Conservation (phyloP, 2,113 vertebrate species). For the Eublepharis macularius region DNA sequence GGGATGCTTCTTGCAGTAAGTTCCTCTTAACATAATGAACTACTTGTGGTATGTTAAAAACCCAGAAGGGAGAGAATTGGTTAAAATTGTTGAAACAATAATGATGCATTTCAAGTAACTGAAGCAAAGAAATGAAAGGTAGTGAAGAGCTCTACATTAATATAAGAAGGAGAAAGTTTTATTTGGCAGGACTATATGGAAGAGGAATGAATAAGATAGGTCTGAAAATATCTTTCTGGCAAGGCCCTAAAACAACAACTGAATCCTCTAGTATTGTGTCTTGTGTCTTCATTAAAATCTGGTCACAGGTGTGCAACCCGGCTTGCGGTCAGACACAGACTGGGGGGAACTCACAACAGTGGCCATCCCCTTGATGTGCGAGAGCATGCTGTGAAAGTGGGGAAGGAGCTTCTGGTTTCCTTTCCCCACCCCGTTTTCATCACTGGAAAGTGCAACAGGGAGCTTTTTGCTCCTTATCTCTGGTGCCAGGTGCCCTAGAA, state of each 20-base stretch:
- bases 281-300: neutral
- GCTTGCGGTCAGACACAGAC: too few relatives aligned
- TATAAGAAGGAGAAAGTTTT: neutral
- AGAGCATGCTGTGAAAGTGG: too few relatives aligned
- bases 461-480: too few relatives aligned
- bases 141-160: neutral
- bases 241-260: neutral
- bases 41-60: neutral
- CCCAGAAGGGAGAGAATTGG: neutral
- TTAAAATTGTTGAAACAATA: neutral
- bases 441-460: too few relatives aligned
- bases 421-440: too few relatives aligned
- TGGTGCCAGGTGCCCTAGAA: too few relatives aligned
- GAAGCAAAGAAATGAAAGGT: neutral
- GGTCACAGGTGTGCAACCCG: too few relatives aligned
- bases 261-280: neutral
- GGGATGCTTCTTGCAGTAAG: slow-evolving; percentile 93
- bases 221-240: neutral
- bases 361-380: too few relatives aligned
- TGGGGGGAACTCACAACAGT: too few relatives aligned
- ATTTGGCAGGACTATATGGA: neutral
- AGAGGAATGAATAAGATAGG: neutral
- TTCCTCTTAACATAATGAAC: slow-evolving; percentile 59
- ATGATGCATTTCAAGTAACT: neutral
- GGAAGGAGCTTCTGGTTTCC: too few relatives aligned